Percentiles rank a stretch among this genome's conserved stretches.
phyloP scores from a whole-genome alignment of 2,113 vertebrate species.

The Toxotes chatareus region DNA sequence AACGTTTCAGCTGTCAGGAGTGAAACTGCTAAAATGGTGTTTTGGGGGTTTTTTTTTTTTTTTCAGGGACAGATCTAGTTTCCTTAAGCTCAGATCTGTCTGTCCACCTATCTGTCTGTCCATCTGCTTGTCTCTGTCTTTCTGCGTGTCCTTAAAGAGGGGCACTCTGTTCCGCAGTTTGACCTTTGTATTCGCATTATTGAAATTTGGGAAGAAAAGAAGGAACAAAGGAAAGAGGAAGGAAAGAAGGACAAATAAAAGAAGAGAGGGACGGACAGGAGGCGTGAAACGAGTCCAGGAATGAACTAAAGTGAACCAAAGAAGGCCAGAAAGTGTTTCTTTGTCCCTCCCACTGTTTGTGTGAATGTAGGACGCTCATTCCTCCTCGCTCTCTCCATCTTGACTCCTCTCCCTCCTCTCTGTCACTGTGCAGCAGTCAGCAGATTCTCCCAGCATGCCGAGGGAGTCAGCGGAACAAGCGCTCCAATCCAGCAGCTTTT shows the following conservation, averaged over 20 bases:
- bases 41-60: slow-evolving; percentile 19
- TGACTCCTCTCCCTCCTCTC: slow-evolving; percentile 12
- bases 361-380: slow-evolving; percentile 35
- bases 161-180: neutral
- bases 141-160: neutral
- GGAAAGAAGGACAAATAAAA: slow-evolving; percentile 23
- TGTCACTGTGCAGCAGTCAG: slow-evolving; percentile 48
- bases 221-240: neutral
- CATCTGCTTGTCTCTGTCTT: neutral
- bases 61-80: slow-evolving; percentile 38
- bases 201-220: neutral
- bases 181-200: slow-evolving; percentile 4
- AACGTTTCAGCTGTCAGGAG: slow-evolving; percentile 66
- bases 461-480: slow-evolving; percentile 41
- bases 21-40: slow-evolving; percentile 70
- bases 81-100: slow-evolving; percentile 34
- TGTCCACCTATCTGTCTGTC: neutral
- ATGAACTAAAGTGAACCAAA: slow-evolving; percentile 9
- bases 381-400: neutral
- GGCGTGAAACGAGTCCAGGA: slow-evolving; percentile 1
- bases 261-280: slow-evolving; percentile 40
- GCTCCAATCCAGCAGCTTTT: slow-evolving; percentile 51
- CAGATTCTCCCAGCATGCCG: slow-evolving; percentile 62
- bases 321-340: slow-evolving; percentile 13
- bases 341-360: slow-evolving; percentile 7